Evolutionary conservation across 2,113 vertebrate species (phyloP).

Genomic region (Bos taurus): ARS-UCD2.0 NC_037334.1:109714001-109714500

Average conservation of each 20-base stretch:
- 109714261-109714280: not conserved
- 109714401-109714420: not conserved
- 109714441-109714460: not conserved
- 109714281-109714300: not conserved
- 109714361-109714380: not conserved
- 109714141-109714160: not conserved
- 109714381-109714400: not conserved
- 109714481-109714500: not conserved
- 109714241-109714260: rapidly evolving
- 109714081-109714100: not conserved
- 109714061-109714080: not conserved
- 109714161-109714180: not conserved
- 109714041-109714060: not conserved
- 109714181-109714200: no score
- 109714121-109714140: not conserved
- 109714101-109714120: not conserved
- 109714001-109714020: not conserved
- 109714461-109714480: not conserved
- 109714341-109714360: not conserved
- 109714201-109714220: no score
- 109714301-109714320: not conserved
- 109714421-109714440: not conserved
- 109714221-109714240: not conserved
- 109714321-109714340: not conserved
- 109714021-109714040: not conserved